These are phyloP conservation scores for Pseudomyrmex concolor DNA, from an alignment of 1,140 invertebrate species.

Conservation along the genomic window DNA sequence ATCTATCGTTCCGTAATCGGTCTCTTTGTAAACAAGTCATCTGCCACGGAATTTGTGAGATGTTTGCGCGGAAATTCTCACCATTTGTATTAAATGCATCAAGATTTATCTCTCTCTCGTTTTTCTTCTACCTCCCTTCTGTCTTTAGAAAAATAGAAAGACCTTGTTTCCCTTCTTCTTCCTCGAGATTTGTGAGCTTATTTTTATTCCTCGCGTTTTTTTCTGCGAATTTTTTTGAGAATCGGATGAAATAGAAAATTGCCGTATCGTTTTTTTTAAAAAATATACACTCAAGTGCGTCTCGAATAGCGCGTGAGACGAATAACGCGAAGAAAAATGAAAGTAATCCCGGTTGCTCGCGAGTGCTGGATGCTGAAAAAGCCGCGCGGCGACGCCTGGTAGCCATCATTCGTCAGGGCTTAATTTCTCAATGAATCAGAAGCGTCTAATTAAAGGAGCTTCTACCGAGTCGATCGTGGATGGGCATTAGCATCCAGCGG, in stretches of 20 bases:
- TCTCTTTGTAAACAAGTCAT: conserved; percentile 38
- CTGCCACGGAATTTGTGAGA: conserved; percentile 7
- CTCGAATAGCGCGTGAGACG: neutral
- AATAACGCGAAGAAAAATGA: neutral
- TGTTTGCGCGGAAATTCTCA: conserved; percentile 16
- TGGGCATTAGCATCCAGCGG: conserved; percentile 84
- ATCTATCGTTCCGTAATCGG: conserved; percentile 30
- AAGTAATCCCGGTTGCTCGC: conserved; percentile 27
- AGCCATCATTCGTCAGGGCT: conserved; percentile 73
- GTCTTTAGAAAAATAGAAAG: conserved; percentile 3
- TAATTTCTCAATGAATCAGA: conserved; percentile 79
- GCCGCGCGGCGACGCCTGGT: conserved; percentile 46
- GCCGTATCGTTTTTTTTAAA: conserved; percentile 22
- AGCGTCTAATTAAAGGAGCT: conserved; percentile 83
- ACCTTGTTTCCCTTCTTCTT: neutral
- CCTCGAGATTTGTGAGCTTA: conserved; percentile 12
- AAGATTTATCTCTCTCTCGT: conserved; percentile 21
- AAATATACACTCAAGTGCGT: too few species aligned
- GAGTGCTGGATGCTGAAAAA: conserved; percentile 53
- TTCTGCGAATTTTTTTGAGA: too few species aligned
- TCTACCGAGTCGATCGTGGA: conserved; percentile 79
- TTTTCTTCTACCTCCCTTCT: neutral
- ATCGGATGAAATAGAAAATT: neutral
- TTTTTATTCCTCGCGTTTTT: neutral
- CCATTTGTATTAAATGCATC: conserved; percentile 6